Conservation (phyloP, 2,113 vertebrate species). For the Limanda limanda region DNA sequence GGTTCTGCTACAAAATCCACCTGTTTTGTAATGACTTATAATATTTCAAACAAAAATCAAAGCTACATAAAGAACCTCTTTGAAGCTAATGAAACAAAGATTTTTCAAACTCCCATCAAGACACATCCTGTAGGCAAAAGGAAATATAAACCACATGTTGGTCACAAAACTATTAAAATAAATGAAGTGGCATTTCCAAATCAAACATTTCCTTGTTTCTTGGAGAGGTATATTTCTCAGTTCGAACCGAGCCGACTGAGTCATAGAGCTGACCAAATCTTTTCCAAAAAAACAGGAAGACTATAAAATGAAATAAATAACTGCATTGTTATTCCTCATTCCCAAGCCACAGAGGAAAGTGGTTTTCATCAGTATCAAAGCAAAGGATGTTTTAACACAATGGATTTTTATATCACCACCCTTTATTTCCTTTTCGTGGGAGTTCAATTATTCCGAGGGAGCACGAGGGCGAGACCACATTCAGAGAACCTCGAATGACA, state of each 20-base stretch:
- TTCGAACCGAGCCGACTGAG: slow-evolving; percentile 29
- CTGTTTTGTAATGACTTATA: background rate
- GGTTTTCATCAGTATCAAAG: slow-evolving; percentile 39
- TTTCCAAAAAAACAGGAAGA: slow-evolving; percentile 67
- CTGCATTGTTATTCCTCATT: slow-evolving; percentile 53
- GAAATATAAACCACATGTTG: slow-evolving; percentile 3
- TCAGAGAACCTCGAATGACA: slow-evolving; percentile 33
- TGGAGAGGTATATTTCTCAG: slow-evolving; percentile 22
- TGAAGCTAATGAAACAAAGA: slow-evolving; percentile 1
- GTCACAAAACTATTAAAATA: slow-evolving; percentile 1
- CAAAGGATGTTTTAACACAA: slow-evolving; percentile 64
- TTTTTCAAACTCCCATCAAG: background rate
- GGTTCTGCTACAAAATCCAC: background rate
- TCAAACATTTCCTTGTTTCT: slow-evolving; percentile 19
- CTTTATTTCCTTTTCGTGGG: slow-evolving; percentile 46
- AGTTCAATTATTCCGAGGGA: slow-evolving; percentile 51
- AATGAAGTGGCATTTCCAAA: slow-evolving; percentile 2
- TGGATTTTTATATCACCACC: slow-evolving; percentile 42
- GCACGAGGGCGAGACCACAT: slow-evolving; percentile 12
- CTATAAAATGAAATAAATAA: slow-evolving; percentile 42
- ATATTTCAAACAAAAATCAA: background rate
- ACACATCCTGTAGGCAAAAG: background rate
- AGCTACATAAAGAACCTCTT: background rate
- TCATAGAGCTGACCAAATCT: slow-evolving; percentile 38
- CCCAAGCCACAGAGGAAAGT: slow-evolving; percentile 53